phyloP scores from a whole-genome alignment of 2,113 vertebrate genomes.

The Macquaria australasica region DNA sequence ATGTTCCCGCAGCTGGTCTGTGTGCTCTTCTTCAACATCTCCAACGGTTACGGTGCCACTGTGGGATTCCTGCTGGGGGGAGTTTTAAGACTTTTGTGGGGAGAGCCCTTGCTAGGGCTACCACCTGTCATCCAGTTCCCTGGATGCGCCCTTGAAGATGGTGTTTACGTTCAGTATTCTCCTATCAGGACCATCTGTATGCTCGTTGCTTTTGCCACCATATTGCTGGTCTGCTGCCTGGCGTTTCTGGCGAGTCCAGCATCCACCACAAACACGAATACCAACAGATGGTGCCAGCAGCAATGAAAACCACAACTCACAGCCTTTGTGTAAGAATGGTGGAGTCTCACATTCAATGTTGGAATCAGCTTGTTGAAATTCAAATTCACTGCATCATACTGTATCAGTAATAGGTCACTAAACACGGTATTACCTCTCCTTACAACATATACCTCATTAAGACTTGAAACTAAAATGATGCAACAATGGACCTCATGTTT shows the following conservation, averaged over 20 bases:
- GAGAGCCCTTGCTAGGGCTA: conserved; percentile 80
- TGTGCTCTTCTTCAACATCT: conserved; percentile 63
- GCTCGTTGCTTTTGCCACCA: conserved; percentile 62
- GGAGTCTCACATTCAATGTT: conserved; percentile 19
- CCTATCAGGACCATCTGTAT: conserved; percentile 82
- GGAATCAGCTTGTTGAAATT: conserved; percentile 24
- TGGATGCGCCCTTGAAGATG: conserved; percentile 64
- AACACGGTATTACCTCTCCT: too few relatives aligned
- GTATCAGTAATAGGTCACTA: too few relatives aligned
- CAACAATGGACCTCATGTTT: too few relatives aligned
- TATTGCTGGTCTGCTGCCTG: conserved; percentile 68
- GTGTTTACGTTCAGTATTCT: conserved; percentile 76
- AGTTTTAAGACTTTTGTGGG: conserved; percentile 79
- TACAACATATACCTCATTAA: too few relatives aligned
- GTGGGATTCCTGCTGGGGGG: conserved; percentile 75
- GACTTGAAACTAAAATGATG: too few relatives aligned
- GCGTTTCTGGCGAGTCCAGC: conserved; percentile 2
- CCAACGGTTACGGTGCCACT: conserved; percentile 81
- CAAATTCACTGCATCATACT: neutral
- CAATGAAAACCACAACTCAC: neutral
- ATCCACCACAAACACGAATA: too few relatives aligned
- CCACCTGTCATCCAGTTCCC: conserved; percentile 76
- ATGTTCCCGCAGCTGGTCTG: conserved; percentile 86
- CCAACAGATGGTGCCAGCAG: neutral
- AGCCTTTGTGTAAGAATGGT: neutral